Evolutionary conservation across 1,140 invertebrate species (phyloP).

Genomic region (Drosophila auraria): DNA sequence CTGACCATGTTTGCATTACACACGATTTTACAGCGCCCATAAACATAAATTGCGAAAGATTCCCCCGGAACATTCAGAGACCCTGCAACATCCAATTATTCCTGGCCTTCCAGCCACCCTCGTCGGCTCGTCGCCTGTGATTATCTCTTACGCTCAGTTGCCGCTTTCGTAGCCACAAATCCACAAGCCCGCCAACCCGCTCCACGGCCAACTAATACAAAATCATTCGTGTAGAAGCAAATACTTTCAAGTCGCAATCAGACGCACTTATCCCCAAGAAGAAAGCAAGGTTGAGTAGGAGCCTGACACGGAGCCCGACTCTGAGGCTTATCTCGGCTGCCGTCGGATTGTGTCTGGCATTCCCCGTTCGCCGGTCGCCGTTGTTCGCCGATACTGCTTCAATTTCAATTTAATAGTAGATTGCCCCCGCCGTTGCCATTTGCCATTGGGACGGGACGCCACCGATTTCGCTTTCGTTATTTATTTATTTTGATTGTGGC

Average conservation of each 20-base stretch:
- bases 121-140: conserved; percentile 31
- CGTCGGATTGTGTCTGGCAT: conserved; percentile 6
- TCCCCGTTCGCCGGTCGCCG: conserved; percentile 1
- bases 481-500: conserved; percentile 62
- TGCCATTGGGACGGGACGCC: conserved; percentile 17
- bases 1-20: conserved; percentile 23
- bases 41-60: conserved; percentile 28
- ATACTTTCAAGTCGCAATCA: conserved; percentile 66
- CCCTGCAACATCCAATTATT: conserved; percentile 58
- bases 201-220: conserved; percentile 48
- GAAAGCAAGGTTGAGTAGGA: not conserved
- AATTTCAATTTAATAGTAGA: conserved; percentile 71
- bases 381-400: conserved; percentile 44
- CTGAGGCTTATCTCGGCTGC: conserved; percentile 28
- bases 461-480: conserved; percentile 59
- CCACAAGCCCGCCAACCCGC: not conserved
- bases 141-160: conserved; percentile 41
- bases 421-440: conserved; percentile 43
- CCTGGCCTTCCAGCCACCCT: conserved; percentile 1
- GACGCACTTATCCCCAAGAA: conserved; percentile 50
- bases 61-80: not conserved
- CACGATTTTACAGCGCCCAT: conserved; percentile 31
- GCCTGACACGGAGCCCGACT: not conserved
- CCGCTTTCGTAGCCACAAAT: conserved; percentile 11
- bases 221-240: conserved; percentile 59